These are phyloP conservation scores for Florisuga fusca DNA, from an alignment of 2,797 vertebrate genomes.

Conservation along the genomic window DNA sequence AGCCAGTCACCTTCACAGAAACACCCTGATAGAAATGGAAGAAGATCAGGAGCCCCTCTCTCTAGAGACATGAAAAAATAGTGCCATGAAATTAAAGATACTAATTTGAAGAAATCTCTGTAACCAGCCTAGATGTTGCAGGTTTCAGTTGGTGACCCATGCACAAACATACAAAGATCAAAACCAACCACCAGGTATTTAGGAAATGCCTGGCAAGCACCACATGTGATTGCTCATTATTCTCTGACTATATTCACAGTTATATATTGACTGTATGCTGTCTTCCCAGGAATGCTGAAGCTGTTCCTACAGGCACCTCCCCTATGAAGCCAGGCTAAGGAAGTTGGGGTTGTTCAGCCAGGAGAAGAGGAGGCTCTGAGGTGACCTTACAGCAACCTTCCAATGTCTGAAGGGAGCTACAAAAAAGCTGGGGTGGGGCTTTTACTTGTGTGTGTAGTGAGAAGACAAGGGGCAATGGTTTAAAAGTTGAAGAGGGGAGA, in stretches of 20 bases:
- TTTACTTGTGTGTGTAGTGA: too few species aligned
- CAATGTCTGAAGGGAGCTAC: too few species aligned
- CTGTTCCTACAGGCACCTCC: background rate
- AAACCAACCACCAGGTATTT: background rate
- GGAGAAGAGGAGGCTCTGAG: too few species aligned
- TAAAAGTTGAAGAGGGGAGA: too few species aligned
- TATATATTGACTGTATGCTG: background rate
- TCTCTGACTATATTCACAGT: background rate
- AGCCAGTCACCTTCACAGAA: background rate
- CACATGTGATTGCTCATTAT: background rate
- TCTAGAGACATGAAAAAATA: background rate
- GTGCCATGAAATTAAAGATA: background rate
- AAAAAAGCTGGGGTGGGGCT: too few species aligned
- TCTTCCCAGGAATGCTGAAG: background rate
- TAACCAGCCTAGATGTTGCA: background rate
- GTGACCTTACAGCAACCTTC: too few species aligned
- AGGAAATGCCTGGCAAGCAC: background rate
- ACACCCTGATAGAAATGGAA: background rate
- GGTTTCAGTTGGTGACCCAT: background rate
- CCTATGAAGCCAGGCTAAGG: too few species aligned
- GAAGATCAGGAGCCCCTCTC: background rate
- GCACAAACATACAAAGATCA: background rate
- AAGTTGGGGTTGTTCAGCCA: too few species aligned
- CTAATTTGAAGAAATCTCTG: background rate
- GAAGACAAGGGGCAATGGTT: too few species aligned